Base-by-base conservation (phyloP, 2,113 vertebrate species). In the Alexandromys fortis region DNA sequence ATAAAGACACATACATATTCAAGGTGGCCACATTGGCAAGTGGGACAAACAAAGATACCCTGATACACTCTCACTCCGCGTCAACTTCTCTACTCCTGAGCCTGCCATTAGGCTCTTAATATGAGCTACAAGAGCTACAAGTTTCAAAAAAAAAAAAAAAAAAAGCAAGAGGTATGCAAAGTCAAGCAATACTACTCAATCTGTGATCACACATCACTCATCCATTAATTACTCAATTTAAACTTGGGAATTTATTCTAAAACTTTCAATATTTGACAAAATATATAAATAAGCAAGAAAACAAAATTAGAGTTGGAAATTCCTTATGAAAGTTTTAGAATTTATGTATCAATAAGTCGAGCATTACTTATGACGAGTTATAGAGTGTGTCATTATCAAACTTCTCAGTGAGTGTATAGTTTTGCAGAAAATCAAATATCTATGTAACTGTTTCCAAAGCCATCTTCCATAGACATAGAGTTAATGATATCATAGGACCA, bases 71-170 rank as follows among this genome's bases (percentile, higher is more conserved):
- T 26, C 38, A 42, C n/a, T 1, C 4, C 14, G 42, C 6, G 3
- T 67, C 4, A 47, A 49, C 0, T 67, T 65, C 14, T 42, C 14
- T 63, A 30, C 4, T 0, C 0, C 17, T 22, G 9, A 47, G 17
- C 3, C 38, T 33, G 3, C 1, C 63, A 17, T 33, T 67, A 22
- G 16, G 8, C 1, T 67, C 2, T 8, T 33, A 45, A 47, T 45
- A 67, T 67, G 28, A 86, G 28, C 26, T 67, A 10, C 17, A 65
- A 16, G 16, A 85, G 26, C 26, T 65, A 11, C 19, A 67, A 17
- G 17, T 13, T 67, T 35, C 16, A 33, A 55, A 55, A 33, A 22
- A 67, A 86, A 30, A 65, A 8, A 67, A 83, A 30, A 65, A 14
- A 47, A 82, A 58, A 61, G 19, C 24, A 65, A 65, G 38, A 85